These are phyloP conservation scores for Cochlearius cochlearius DNA, from an alignment of 2,113 vertebrate species.

Conservation along the genomic window DNA sequence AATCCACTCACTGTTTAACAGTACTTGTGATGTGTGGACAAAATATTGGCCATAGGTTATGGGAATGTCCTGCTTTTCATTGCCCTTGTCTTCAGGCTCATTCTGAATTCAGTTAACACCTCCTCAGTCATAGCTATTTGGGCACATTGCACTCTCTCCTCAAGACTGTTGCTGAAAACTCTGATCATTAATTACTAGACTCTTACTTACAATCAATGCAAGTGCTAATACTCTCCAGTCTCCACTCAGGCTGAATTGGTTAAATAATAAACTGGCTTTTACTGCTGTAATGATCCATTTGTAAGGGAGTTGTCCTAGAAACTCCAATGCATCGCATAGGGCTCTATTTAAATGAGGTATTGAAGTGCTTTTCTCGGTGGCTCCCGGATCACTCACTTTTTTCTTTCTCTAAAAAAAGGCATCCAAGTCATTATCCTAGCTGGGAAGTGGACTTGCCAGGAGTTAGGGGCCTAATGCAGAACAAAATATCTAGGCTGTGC, in stretches of 20 bases:
- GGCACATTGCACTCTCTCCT: background rate
- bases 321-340: background rate
- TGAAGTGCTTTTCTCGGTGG: constrained; percentile 28
- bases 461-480: background rate
- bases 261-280: constrained; percentile 62
- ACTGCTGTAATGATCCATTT: constrained; percentile 47
- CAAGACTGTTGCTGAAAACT: constrained; percentile 40
- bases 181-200: constrained; percentile 58
- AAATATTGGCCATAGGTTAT: background rate
- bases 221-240: constrained; percentile 36
- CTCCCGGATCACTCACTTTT: background rate
- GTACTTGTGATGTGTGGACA: background rate
- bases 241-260: constrained; percentile 41
- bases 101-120: background rate
- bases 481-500: background rate
- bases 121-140: background rate
- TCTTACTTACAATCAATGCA: constrained; percentile 53
- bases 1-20: background rate
- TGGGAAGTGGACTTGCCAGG: background rate
- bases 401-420: constrained; percentile 1
- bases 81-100: background rate
- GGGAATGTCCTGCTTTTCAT: background rate
- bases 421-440: constrained; percentile 2
- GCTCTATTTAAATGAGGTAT: constrained; percentile 37
- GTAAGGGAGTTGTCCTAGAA: constrained; percentile 51